Percentiles rank a stretch among this genome's conserved stretches.
Conservation (phyloP, 2,113 vertebrate genomes). For the Panthera leo region DNA sequence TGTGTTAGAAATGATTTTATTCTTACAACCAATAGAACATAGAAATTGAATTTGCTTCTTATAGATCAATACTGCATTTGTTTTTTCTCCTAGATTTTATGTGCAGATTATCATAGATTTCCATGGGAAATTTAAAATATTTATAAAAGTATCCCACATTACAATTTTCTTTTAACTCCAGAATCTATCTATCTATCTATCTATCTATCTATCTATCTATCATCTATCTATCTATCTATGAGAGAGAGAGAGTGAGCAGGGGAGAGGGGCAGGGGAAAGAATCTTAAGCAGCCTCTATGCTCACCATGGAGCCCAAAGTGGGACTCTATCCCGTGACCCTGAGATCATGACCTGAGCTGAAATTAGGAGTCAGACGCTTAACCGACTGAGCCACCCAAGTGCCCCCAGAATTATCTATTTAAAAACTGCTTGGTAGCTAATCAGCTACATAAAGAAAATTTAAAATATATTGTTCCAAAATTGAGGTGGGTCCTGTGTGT, state of each 20-base stretch:
- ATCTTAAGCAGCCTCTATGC: too few relatives aligned
- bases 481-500: not conserved
- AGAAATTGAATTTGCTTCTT: not conserved
- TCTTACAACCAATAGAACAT: not conserved
- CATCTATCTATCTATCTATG: too few relatives aligned
- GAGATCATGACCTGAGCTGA: too few relatives aligned
- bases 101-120: not conserved
- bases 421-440: slow-evolving; percentile 38
- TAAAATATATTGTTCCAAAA: not conserved
- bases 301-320: too few relatives aligned
- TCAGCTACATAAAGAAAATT: not conserved
- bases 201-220: too few relatives aligned
- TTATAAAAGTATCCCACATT: not conserved
- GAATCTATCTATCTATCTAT: not conserved
- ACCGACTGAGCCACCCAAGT: too few relatives aligned
- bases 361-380: too few relatives aligned
- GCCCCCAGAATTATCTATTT: not conserved
- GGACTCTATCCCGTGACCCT: too few relatives aligned
- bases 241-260: too few relatives aligned
- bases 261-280: too few relatives aligned
- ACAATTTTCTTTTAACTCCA: not conserved
- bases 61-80: not conserved
- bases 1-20: slow-evolving; percentile 40
- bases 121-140: not conserved
- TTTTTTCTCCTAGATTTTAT: not conserved